Conservation (phyloP, 2,113 vertebrate species). For the Daboia siamensis region DNA sequence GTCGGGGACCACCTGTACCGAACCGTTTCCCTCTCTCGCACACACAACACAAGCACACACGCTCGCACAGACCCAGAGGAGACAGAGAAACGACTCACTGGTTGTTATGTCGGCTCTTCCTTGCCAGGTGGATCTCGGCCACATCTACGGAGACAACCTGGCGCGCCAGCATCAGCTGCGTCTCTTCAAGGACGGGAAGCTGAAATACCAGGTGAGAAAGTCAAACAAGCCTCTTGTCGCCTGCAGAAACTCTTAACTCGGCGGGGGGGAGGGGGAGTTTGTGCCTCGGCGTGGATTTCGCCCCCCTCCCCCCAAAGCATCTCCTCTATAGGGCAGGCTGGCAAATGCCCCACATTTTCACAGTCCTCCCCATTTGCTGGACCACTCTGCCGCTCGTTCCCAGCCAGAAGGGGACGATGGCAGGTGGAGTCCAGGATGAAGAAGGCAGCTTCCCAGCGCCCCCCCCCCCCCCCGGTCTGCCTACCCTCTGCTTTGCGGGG, state of each 20-base stretch:
- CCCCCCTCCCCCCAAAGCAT: too few relatives aligned
- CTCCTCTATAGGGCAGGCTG: not conserved
- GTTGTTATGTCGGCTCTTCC: rapidly evolving
- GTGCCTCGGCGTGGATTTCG: not conserved
- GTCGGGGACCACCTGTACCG: too few relatives aligned
- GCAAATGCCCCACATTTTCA: not conserved
- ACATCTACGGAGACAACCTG: conserved; percentile 87
- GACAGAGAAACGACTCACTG: not conserved
- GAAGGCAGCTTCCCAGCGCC: not conserved
- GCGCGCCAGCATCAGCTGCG: conserved; percentile 82
- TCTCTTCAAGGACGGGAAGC: conserved; percentile 85
- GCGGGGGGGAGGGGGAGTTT: not conserved
- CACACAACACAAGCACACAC: not conserved
- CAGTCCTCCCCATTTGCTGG: not conserved
- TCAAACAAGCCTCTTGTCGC: too few relatives aligned
- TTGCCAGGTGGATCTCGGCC: conserved; percentile 87
- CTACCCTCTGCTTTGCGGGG: not conserved
- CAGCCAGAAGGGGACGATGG: not conserved
- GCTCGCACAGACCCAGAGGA: not conserved
- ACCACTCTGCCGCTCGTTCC: not conserved
- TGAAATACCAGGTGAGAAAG: conserved; percentile 84
- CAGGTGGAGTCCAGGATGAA: not conserved
- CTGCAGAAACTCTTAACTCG: not conserved
- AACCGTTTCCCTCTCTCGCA: not conserved
- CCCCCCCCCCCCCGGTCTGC: not conserved